Evolutionary conservation across 2,797 vertebrate genomes (phyloP).

Genomic region (Brotula barbata): DNA sequence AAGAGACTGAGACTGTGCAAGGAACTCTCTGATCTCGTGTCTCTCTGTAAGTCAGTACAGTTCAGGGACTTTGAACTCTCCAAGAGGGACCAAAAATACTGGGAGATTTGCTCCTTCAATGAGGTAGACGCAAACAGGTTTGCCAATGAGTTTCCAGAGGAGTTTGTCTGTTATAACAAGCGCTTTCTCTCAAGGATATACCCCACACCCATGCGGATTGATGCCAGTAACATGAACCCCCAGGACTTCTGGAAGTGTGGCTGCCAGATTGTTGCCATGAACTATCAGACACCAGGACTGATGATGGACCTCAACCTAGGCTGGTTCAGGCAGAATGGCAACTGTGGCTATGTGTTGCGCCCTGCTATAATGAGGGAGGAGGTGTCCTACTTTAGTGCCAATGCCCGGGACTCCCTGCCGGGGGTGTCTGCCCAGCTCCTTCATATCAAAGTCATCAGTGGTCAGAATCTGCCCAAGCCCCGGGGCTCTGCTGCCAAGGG

Average conservation of each 20-base stretch:
- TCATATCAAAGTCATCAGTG: slow-evolving; percentile 92
- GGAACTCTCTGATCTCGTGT: slow-evolving; percentile 89
- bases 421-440: slow-evolving; percentile 91
- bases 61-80: slow-evolving; percentile 89
- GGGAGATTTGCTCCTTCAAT: slow-evolving; percentile 93
- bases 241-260: slow-evolving; percentile 97
- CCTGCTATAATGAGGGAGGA: slow-evolving; percentile 94
- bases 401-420: slow-evolving; percentile 87
- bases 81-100: slow-evolving; percentile 85
- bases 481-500: slow-evolving; percentile 91
- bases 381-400: slow-evolving; percentile 95
- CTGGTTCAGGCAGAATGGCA: slow-evolving; percentile 92
- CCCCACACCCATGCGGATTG: slow-evolving; percentile 92
- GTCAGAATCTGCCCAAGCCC: slow-evolving; percentile 93
- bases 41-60: slow-evolving; percentile 86
- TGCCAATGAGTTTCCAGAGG: slow-evolving; percentile 89
- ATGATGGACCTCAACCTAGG: slow-evolving; percentile 94
- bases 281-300: slow-evolving; percentile 90
- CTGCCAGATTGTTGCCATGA: slow-evolving; percentile 95
- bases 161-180: slow-evolving; percentile 93
- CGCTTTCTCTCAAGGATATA: slow-evolving; percentile 88
- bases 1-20: slow-evolving; percentile 82
- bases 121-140: slow-evolving; percentile 89
- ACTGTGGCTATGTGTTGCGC: slow-evolving; percentile 89
- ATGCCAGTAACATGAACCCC: slow-evolving; percentile 94